Conservation (phyloP, 2,113 vertebrate species). For the Gorsachius goisagi region DNA sequence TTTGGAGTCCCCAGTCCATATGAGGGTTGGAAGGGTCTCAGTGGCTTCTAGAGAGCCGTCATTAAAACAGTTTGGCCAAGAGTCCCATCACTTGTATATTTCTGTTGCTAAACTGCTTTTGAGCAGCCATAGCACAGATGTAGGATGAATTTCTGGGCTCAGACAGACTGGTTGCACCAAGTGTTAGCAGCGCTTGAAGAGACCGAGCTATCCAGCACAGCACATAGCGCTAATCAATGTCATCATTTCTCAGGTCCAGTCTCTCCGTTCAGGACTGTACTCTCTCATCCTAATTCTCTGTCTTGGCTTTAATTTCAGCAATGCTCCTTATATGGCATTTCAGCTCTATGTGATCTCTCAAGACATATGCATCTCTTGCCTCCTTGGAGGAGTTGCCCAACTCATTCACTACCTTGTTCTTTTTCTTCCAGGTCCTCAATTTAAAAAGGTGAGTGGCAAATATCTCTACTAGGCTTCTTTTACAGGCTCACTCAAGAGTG, state of each 20-base stretch:
- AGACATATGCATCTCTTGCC: not conserved
- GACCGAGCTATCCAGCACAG: not conserved
- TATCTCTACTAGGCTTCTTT: not conserved
- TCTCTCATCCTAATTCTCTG: not conserved
- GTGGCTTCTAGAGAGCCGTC: not conserved
- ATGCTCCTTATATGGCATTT: not conserved
- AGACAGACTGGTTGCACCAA: not conserved
- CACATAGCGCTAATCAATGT: not conserved
- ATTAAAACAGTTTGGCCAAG: not conserved
- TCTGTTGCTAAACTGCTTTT: not conserved
- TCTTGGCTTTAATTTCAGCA: not conserved
- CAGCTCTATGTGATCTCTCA: not conserved
- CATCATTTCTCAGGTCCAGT: not conserved
- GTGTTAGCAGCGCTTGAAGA: not conserved
- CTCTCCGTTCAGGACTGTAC: not conserved
- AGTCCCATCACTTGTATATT: not conserved
- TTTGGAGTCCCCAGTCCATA: not conserved
- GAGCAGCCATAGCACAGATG: not conserved
- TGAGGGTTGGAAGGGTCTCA: not conserved
- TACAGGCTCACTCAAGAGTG: not conserved
- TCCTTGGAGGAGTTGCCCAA: not conserved
- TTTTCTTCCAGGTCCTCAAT: not conserved
- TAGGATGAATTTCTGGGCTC: not conserved
- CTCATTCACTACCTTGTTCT: not conserved
- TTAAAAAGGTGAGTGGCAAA: not conserved